A percentile compares a stretch with the other conserved stretches of the same genome.
phyloP scores from a whole-genome alignment of 2,888 invertebrate species.

The Opisthograptis luteolata region DNA sequence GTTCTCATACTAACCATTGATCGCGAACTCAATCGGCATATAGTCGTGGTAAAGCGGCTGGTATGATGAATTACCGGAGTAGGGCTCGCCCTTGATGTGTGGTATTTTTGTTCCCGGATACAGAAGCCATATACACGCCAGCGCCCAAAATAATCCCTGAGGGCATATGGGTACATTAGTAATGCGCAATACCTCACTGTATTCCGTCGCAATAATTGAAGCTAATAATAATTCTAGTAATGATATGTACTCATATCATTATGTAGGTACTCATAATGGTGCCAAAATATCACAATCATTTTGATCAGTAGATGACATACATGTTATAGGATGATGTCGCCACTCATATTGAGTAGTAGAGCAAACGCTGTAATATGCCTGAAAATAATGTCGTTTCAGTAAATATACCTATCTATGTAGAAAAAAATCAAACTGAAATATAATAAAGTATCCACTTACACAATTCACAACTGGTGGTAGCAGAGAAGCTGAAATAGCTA shows the following conservation, averaged over 20 bases:
- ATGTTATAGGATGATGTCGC: no score
- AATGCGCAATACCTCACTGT: conserved; percentile 23
- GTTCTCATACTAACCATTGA: conserved; percentile 82
- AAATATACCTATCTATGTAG: no score
- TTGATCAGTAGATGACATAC: no score
- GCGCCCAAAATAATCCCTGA: conserved; percentile 89
- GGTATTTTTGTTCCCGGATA: conserved; percentile 88
- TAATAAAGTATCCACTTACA: no score
- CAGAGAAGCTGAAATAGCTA: conserved; percentile 94
- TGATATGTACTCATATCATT: no score
- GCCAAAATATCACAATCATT: no score
- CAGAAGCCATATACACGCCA: conserved; percentile 89
- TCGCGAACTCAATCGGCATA: conserved; percentile 89
- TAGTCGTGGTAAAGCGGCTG: conserved; percentile 89
- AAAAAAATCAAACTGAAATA: no score
- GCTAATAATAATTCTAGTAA: background rate
- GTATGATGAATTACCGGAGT: conserved; percentile 86
- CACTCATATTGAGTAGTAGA: no score
- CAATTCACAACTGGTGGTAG: conserved; percentile 94
- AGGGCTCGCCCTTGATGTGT: conserved; percentile 87
- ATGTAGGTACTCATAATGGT: no score
- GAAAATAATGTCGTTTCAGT: no score
- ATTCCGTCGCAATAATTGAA: conserved; percentile 11
- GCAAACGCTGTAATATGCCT: no score
- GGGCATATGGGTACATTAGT: conserved; percentile 9